Evolutionary conservation across 64 coral and sea anemone genomes (phyloP).

Genomic region (Dendrophyllia cribrosa): DNA sequence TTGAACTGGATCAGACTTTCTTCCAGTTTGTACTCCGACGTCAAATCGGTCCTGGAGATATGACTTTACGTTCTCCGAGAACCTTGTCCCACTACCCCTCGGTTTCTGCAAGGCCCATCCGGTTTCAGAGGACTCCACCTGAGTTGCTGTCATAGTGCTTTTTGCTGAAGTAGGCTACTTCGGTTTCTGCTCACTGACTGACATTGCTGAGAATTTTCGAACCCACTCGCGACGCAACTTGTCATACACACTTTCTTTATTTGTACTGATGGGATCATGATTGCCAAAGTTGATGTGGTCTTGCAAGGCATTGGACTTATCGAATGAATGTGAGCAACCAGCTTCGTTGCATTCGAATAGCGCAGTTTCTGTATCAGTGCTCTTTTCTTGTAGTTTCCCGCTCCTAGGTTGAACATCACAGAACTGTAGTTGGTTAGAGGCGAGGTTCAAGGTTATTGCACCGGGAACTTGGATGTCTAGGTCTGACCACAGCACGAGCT

Average conservation of each 20-base stretch:
- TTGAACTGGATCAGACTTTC: no score
- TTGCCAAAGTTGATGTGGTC: slow-evolving; percentile 12
- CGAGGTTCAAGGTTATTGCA: background rate
- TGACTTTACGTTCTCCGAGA: no score
- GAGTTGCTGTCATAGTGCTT: background rate
- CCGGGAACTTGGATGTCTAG: slow-evolving; percentile 2
- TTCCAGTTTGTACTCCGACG: no score
- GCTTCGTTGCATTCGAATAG: no score
- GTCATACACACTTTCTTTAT: background rate
- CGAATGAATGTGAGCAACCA: background rate
- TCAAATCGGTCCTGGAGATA: no score
- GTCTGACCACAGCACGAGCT: background rate
- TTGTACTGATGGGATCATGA: slow-evolving; percentile 3
- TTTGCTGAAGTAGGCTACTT: background rate
- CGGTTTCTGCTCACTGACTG: background rate
- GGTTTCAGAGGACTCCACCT: background rate
- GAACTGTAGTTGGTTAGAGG: background rate
- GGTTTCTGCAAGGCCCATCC: no score
- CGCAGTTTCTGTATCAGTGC: background rate
- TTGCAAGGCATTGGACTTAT: background rate
- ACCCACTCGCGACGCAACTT: no score
- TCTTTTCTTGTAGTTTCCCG: background rate
- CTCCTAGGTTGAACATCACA: background rate
- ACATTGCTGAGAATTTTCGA: no score
- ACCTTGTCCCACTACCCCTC: no score